Evolutionary conservation across 2,888 invertebrate species (phyloP).

Genomic region (Drosophila kokeensis): DNA sequence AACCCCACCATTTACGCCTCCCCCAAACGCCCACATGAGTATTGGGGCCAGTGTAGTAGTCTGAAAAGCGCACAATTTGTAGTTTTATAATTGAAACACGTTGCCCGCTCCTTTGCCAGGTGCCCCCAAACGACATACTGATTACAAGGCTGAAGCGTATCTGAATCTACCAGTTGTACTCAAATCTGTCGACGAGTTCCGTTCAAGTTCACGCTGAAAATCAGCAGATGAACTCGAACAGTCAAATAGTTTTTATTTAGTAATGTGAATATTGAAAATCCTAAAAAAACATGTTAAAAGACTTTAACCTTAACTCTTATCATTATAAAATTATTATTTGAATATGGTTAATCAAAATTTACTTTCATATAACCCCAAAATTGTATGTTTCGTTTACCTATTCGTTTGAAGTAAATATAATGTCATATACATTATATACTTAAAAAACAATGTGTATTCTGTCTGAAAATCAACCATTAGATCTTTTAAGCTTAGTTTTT

Average conservation of each 20-base stretch:
- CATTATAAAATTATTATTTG: background rate
- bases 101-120: conserved; percentile 18
- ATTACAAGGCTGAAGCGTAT: conserved; percentile 18
- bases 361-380: background rate
- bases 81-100: conserved; percentile 74
- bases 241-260: background rate
- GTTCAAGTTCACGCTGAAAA: conserved; percentile 1
- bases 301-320: background rate
- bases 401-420: background rate
- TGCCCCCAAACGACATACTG: background rate
- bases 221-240: background rate
- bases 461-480: background rate
- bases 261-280: background rate
- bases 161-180: background rate
- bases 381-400: accelerated
- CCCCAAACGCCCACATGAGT: background rate
- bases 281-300: background rate
- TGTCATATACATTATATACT: background rate
- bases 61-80: conserved; percentile 60
- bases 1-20: background rate
- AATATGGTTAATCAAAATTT: background rate
- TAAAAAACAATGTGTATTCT: background rate
- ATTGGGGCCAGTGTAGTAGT: conserved; percentile 11
- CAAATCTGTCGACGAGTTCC: conserved; percentile 13
- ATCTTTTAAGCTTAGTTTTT: background rate